Base-by-base conservation (phyloP, 1,140 invertebrate species). In the Aphelenchoides avenae region DNA sequence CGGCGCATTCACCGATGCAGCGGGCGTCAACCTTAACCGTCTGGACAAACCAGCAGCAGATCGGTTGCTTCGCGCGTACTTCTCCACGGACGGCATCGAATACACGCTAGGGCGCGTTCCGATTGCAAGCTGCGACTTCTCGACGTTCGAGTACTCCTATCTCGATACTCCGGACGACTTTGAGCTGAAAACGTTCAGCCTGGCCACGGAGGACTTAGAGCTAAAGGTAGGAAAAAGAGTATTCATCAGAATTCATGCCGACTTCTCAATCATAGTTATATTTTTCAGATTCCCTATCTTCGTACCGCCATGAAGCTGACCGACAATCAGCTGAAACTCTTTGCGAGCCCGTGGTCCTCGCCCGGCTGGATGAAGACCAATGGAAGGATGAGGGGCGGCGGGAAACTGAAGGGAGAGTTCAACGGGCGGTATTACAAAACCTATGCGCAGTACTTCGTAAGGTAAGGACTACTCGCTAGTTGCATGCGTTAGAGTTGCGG, bases 341-440 rank as follows among this genome's bases (percentile, higher is more conserved):
- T 89, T 55, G 84, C 82, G 0, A 82, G 85, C 9, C 83, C 87
- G 15, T 94, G 91, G 91, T 86, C 85, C 49, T 83, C 90, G 0
- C 91, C 91, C 0, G 77, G 80, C 4, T 95, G 90, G 90, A 94
- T 95, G 90, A 95, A 95, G 79, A 86, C 84, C 0, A 89, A 87
- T 66, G 79, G 85, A 22, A 78, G 76, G 44, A 64, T 68, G 61
- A 79, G 77, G 52, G 82, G 82, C 9, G 68, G 75, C 20, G 84
- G 84, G 1, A 61, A 64, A 20, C 72, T 94, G 0, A 84, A 84
- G 59, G 76, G 78, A 1, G 78, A 73, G 44, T 67, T 78, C 18
- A 79, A 79, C 27, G 81, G 79, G 11, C 57, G 84, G 46, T 88
- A 86, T 73, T 90, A 88, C 70, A 84, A 88, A 75, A 76, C 83